Evolutionary conservation across 2,797 vertebrate species (phyloP), one percentile per base, ranked within the genome.

Genomic region (Ctenosaura bakeri): DNA sequence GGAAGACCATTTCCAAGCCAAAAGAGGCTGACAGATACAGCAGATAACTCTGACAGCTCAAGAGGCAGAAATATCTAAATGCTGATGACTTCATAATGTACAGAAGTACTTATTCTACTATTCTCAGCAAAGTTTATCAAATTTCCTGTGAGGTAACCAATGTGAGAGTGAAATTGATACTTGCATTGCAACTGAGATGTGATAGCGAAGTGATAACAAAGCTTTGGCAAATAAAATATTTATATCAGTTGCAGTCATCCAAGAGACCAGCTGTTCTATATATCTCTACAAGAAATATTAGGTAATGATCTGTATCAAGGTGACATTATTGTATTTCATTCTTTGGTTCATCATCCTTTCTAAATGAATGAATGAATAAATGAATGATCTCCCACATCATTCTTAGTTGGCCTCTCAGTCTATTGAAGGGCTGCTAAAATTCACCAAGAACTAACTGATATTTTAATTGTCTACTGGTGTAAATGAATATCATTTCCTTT

Each of bases 221-320:
- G 52, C 56, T 94, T 91, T 59, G 83, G 92, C 89, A 87, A 92
- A 90, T 76, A 66, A 71, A 87, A 93, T 54, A 92, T 84, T 88
- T 78, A 69, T 83, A 91, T 90, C 73, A 87, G 50, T 89, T 80
- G 91, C 64, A 84, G 73, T 90, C 84, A 94, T 32, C 64, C 22
- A 64, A 91, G 85, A 82, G 90, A 24, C 1, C 13, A 83, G 35
- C 64, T 88, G 20, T 85, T 52, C 26, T 83, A 26, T 22, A 69
- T 71, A 38, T 13, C 59, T 66, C 46, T 77, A 42, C 4, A 78
- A 88, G 91, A 93, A 90, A 69, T 59, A 86, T 86, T 32, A 83
- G n/a, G 78, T 24, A 84, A 50, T 38, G 92, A 91, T 50, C 83
- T 79, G 77, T 92, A 54, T 90, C 83, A 62, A 89, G 59, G 91